Evolutionary conservation across 2,888 invertebrate species (phyloP).

Genomic region (Agrochola lota): DNA sequence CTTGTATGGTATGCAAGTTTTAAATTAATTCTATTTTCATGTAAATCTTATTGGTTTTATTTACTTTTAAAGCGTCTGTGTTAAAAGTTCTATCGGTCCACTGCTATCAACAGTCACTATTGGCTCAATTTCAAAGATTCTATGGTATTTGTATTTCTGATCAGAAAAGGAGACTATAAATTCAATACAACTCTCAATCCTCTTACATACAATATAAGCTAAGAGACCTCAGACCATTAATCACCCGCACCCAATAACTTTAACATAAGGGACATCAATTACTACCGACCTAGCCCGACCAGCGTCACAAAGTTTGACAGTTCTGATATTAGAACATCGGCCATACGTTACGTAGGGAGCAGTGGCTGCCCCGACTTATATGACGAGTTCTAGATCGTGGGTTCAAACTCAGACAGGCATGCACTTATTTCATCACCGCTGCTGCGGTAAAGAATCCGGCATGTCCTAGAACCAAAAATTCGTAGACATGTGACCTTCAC

Average conservation of each 20-base stretch:
- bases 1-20: background rate
- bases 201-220: background rate
- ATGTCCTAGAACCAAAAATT: background rate
- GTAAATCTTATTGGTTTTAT: background rate
- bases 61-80: background rate
- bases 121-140: background rate
- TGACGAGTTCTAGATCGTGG: background rate
- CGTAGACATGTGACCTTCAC: background rate
- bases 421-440: background rate
- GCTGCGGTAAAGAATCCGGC: background rate
- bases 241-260: slow-evolving; percentile 56
- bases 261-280: slow-evolving; percentile 55
- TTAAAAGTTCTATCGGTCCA: background rate
- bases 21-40: background rate
- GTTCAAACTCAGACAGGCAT: background rate
- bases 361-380: background rate
- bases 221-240: slow-evolving; percentile 56
- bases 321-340: slow-evolving; percentile 53
- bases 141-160: background rate
- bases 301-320: slow-evolving; percentile 62
- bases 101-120: background rate
- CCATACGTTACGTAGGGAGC: slow-evolving; percentile 20
- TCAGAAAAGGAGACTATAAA: background rate
- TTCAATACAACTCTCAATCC: background rate
- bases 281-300: slow-evolving; percentile 15